A percentile compares a stretch with the other conserved stretches of the same genome.
phyloP scores from a whole-genome alignment of 2,797 vertebrate genomes.

The Ptychobarbus kaznakovi region DNA sequence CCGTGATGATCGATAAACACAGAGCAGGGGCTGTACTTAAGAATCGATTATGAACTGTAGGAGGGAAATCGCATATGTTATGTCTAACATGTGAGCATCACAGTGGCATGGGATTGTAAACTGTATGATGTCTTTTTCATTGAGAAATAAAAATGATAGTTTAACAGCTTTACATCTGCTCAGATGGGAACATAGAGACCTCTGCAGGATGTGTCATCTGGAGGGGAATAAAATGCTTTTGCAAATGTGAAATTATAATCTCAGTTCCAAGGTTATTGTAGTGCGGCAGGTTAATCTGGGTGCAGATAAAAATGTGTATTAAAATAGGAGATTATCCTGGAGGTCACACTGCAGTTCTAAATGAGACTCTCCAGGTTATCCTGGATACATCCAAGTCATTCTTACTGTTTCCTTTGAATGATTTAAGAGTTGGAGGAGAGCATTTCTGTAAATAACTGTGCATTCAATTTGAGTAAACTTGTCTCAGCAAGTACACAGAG shows the following conservation, averaged over 20 bases:
- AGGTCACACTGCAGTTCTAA: conserved; percentile 12
- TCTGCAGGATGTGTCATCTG: conserved; percentile 34
- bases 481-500: not conserved
- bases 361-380: conserved; percentile 29
- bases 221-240: conserved; percentile 15
- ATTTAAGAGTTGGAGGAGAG: conserved; percentile 14
- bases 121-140: not conserved
- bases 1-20: conserved; percentile 22
- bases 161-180: not conserved
- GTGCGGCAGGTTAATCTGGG: conserved; percentile 40
- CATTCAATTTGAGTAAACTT: not conserved
- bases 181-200: not conserved
- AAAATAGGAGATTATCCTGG: conserved; percentile 53
- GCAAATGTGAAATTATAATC: conserved; percentile 38
- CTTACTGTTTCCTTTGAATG: conserved; percentile 9
- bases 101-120: conserved; percentile 3
- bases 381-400: not conserved
- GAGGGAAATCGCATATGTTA: not conserved
- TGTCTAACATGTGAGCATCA: not conserved
- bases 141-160: not conserved
- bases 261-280: conserved; percentile 1
- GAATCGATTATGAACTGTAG: conserved; percentile 14
- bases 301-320: conserved; percentile 25
- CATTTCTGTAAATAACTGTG: not conserved
- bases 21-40: conserved; percentile 27